These are phyloP conservation scores for Benitochromis conjunctus DNA, from an alignment of 2,113 vertebrate genomes.

Conservation along the genomic window DNA sequence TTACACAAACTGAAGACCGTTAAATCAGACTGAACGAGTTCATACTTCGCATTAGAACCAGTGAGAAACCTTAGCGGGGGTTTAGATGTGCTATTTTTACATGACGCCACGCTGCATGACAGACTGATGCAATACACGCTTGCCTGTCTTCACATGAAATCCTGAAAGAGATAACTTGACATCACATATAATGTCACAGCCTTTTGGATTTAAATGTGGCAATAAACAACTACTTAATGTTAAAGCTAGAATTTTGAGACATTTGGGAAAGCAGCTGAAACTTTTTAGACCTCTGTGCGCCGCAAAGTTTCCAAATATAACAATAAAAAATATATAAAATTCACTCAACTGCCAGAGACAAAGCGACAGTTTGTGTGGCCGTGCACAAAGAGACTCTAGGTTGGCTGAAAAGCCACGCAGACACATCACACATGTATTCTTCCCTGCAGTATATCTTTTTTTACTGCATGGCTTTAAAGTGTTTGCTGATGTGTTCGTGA, in stretches of 20 bases:
- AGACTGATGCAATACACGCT: background rate
- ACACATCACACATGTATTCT: background rate
- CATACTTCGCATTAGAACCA: background rate
- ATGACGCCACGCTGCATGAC: background rate
- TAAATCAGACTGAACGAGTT: background rate
- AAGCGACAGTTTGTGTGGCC: background rate
- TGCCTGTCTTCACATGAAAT: background rate
- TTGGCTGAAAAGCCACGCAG: background rate
- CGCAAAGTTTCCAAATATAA: background rate
- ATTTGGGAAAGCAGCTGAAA: background rate
- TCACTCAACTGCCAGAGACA: background rate
- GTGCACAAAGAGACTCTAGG: background rate
- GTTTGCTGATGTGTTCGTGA: conserved; percentile 13
- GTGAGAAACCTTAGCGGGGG: background rate
- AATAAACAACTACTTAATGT: background rate
- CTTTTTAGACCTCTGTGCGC: background rate
- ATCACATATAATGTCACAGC: background rate
- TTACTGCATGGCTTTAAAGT: background rate
- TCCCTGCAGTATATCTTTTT: background rate
- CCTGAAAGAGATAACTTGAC: background rate
- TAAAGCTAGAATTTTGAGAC: background rate
- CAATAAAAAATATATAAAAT: background rate
- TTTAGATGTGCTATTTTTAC: background rate
- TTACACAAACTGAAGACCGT: background rate
- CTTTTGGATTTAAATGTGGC: background rate